Conservation (phyloP, 2,797 vertebrate genomes). For the Malurus splendens region DNA sequence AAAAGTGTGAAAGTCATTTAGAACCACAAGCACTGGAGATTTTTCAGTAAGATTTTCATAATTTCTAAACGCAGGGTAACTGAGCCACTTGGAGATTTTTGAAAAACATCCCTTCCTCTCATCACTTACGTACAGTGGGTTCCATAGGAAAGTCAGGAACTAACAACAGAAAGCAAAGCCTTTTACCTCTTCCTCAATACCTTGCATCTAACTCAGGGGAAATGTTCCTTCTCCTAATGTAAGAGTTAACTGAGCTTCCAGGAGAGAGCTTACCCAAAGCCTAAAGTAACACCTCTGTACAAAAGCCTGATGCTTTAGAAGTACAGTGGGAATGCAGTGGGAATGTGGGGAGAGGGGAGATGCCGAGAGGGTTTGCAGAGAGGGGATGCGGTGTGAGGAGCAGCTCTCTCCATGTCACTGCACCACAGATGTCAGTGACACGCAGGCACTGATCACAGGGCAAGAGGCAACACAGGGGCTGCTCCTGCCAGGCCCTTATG, state of each 20-base stretch:
- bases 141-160: not conserved
- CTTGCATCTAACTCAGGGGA: not conserved
- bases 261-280: not conserved
- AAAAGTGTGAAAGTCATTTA: not conserved
- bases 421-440: not conserved
- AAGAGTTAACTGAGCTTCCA: not conserved
- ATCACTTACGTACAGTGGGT: fast-evolving
- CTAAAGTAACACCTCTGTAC: not conserved
- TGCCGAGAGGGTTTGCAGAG: not conserved
- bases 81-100: not conserved
- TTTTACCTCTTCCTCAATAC: not conserved
- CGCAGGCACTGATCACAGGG: not conserved
- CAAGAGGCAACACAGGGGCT: not conserved
- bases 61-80: not conserved
- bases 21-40: not conserved
- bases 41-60: not conserved
- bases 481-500: not conserved
- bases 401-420: not conserved
- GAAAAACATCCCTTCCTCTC: not conserved
- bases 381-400: fast-evolving
- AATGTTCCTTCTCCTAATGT: not conserved
- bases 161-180: not conserved
- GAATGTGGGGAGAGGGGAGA: fast-evolving
- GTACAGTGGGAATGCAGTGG: fast-evolving
- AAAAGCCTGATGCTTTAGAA: not conserved